A percentile compares a stretch with the other conserved stretches of the same genome.
Conservation (phyloP, 2,113 vertebrate genomes). For the Ceratotherium simum region DNA sequence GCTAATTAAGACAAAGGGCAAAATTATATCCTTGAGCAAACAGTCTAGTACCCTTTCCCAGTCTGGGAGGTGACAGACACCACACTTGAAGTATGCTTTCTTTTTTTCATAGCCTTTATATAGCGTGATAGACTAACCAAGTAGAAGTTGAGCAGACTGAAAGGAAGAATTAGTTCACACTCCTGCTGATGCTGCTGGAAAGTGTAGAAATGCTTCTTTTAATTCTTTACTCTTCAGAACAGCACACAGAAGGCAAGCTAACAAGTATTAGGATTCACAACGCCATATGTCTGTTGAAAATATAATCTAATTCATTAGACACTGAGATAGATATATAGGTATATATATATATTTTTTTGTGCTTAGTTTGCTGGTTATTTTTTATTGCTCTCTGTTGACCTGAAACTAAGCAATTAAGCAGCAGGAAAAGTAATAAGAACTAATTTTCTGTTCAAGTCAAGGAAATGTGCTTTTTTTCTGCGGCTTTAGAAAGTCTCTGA, state of each 20-base stretch:
- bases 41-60: constrained; percentile 43
- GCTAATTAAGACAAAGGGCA: constrained; percentile 73
- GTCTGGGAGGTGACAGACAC: constrained; percentile 59
- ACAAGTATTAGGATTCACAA: constrained; percentile 23
- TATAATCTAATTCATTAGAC: constrained; percentile 20
- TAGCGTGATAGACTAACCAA: constrained; percentile 56
- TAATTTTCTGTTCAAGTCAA: constrained; percentile 50
- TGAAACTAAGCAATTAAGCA: constrained; percentile 63
- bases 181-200: constrained; percentile 48
- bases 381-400: constrained; percentile 25
- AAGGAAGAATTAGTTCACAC: constrained; percentile 62
- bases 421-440: constrained; percentile 19
- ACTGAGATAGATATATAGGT: not conserved
- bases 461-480: not conserved
- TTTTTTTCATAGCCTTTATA: constrained; percentile 48
- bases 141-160: constrained; percentile 39
- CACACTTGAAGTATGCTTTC: constrained; percentile 27
- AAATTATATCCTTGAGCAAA: constrained; percentile 59
- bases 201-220: constrained; percentile 41
- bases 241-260: constrained; percentile 43
- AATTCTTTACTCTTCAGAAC: constrained; percentile 4
- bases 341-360: not conserved
- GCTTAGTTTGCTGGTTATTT: constrained; percentile 44
- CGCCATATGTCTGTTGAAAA: constrained; percentile 57
- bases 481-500: not conserved